Evolutionary conservation across 1,140 invertebrate genomes (phyloP).

Genomic region (Thaumetopoea pityocampa): DNA sequence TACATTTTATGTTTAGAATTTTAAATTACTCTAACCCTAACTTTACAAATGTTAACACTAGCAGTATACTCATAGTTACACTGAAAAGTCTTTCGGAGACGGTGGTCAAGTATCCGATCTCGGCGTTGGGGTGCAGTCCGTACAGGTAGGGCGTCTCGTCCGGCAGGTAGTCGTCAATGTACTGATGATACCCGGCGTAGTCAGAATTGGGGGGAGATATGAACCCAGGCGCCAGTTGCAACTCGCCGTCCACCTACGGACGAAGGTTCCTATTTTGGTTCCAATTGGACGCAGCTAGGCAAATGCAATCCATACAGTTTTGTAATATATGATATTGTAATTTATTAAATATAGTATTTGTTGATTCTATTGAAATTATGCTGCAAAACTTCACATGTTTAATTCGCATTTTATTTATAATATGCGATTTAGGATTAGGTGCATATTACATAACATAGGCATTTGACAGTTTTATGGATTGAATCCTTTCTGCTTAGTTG

Average conservation of each 20-base stretch:
- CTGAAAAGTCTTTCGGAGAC: conserved; percentile 91
- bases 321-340: no score
- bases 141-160: conserved; percentile 93
- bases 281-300: neutral
- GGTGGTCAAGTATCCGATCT: conserved; percentile 94
- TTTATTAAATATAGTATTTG: no score
- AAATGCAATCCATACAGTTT: no score
- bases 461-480: no score
- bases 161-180: conserved; percentile 92
- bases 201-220: conserved; percentile 90
- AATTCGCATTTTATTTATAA: neutral
- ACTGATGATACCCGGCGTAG: conserved; percentile 90
- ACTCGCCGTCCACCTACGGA: conserved; percentile 86
- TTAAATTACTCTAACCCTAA: no score
- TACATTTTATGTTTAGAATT: no score
- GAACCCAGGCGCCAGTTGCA: conserved; percentile 89
- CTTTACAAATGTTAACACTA: no score
- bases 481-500: no score
- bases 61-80: no score
- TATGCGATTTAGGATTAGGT: neutral
- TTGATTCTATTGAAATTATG: no score
- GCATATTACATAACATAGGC: no score
- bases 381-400: no score
- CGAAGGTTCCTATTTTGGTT: neutral
- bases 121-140: conserved; percentile 95